Evolutionary conservation across 2,797 vertebrate species (phyloP).

Genomic region (Dryobates pubescens): DNA sequence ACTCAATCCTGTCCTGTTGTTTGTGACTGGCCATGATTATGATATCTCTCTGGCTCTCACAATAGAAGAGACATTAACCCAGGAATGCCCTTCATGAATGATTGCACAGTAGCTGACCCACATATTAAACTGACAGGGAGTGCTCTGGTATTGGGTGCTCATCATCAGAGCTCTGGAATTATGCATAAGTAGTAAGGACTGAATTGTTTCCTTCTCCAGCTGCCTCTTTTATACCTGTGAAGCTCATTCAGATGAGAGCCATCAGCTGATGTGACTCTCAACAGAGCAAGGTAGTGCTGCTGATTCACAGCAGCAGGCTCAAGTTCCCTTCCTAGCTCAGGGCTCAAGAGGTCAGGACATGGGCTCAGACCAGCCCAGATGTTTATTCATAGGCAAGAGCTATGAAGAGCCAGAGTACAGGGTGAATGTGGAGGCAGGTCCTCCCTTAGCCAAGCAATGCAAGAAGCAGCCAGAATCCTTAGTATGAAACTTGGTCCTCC

Average conservation of each 20-base stretch:
- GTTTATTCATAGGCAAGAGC: neutral
- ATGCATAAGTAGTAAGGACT: neutral
- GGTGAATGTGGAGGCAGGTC: neutral
- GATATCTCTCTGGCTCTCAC: neutral
- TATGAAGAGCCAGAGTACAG: neutral
- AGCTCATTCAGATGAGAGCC: neutral
- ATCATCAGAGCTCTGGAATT: neutral
- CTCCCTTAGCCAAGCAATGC: neutral
- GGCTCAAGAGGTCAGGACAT: neutral
- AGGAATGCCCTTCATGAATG: neutral
- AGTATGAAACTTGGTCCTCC: neutral
- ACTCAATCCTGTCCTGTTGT: neutral
- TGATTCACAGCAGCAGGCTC: neutral
- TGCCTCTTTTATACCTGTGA: neutral
- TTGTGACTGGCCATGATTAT: conserved; percentile 20
- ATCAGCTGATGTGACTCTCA: neutral
- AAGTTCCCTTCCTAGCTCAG: neutral
- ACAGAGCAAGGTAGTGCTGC: neutral
- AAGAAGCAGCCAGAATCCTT: neutral
- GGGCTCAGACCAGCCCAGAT: neutral
- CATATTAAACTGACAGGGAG: accelerated
- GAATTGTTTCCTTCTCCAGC: neutral
- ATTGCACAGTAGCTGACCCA: neutral
- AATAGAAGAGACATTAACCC: neutral
- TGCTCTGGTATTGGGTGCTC: neutral